Percentiles rank a stretch among this genome's conserved stretches.
Evolutionary conservation across 2,888 invertebrate species (phyloP).

Genomic region (Nomada fabriciana): DNA sequence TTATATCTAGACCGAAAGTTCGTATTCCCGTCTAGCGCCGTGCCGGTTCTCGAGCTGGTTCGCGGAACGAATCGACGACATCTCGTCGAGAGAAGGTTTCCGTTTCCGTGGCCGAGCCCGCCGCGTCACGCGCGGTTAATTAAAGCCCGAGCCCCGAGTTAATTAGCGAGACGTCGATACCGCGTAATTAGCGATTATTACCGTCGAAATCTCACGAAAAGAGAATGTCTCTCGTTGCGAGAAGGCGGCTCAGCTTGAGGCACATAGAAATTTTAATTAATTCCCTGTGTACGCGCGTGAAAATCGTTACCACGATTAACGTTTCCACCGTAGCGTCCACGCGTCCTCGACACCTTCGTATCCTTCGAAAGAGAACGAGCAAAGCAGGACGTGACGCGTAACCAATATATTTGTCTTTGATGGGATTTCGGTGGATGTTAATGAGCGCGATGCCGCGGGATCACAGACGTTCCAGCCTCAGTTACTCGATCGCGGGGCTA

Average conservation of each 20-base stretch:
- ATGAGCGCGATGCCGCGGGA: constrained; percentile 20
- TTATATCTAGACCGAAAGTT: not conserved
- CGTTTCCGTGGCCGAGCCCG: constrained; percentile 46
- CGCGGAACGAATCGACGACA: not conserved
- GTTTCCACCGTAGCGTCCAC: not conserved
- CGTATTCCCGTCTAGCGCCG: not conserved
- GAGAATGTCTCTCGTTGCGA: constrained; percentile 53
- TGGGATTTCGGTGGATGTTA: constrained; percentile 35
- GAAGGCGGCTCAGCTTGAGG: constrained; percentile 21
- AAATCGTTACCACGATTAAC: constrained; percentile 19
- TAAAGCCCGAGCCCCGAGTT: constrained; percentile 65
- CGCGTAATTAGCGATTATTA: constrained; percentile 73
- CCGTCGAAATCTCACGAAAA: constrained; percentile 68
- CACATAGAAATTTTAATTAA: constrained; percentile 66
- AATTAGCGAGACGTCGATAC: constrained; percentile 72
- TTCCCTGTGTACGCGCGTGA: constrained; percentile 37
- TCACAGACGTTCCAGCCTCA: constrained; percentile 15
- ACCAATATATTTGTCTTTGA: constrained; percentile 30
- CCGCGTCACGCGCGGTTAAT: constrained; percentile 66
- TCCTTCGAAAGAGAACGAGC: not conserved
- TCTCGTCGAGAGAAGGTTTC: constrained; percentile 41
- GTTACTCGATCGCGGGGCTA: constrained; percentile 33
- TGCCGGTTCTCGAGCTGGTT: not conserved
- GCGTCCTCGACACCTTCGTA: not conserved
- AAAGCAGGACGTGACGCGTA: not conserved